Evolutionary conservation across 2,113 vertebrate genomes (phyloP).

Genomic region (Anoura caudifer): DNA sequence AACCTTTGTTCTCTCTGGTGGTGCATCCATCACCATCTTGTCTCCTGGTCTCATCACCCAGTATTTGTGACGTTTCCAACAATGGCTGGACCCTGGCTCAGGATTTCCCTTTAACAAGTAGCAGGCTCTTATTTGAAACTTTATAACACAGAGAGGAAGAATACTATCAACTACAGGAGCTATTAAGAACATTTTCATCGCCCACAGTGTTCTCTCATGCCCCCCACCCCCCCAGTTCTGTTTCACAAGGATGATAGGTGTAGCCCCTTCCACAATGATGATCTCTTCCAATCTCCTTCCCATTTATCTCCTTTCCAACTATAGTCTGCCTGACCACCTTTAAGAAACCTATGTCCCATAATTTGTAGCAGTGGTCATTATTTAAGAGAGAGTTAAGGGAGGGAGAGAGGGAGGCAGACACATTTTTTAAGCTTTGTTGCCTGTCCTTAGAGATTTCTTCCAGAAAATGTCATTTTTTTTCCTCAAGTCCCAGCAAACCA

Average conservation of each 20-base stretch:
- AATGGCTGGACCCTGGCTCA: not conserved
- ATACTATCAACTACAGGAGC: not conserved
- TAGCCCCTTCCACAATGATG: not conserved
- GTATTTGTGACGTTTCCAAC: not conserved
- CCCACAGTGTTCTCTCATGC: not conserved
- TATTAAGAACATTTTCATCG: not conserved
- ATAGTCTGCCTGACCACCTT: not conserved
- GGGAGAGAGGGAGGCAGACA: not conserved
- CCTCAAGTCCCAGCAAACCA: not conserved
- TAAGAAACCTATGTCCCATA: not conserved
- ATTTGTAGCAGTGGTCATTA: not conserved
- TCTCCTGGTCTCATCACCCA: not conserved
- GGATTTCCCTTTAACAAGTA: not conserved
- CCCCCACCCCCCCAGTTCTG: rapidly evolving
- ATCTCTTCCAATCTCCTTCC: not conserved
- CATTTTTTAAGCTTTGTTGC: not conserved
- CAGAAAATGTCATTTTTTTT: not conserved
- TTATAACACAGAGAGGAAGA: not conserved
- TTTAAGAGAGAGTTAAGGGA: not conserved
- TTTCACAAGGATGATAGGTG: not conserved
- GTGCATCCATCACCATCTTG: not conserved
- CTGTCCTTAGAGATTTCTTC: not conserved
- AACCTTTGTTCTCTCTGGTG: not conserved
- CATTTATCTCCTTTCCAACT: not conserved
- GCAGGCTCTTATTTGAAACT: not conserved